Conservation (phyloP, 2,888 invertebrate species). For the Cryptocephalus primarius region DNA sequence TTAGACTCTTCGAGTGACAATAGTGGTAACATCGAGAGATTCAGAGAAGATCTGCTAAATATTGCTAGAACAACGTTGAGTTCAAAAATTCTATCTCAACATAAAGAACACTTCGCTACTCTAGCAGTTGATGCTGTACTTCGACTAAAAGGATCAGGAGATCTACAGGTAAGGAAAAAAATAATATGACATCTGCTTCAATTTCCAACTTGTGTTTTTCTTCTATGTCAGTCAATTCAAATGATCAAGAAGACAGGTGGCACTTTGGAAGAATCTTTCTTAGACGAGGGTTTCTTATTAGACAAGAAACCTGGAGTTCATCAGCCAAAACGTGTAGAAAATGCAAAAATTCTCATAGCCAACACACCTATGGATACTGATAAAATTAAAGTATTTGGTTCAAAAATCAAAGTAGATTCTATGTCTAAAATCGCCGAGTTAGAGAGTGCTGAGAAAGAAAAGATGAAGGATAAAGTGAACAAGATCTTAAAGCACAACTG, state of each 20-base stretch:
- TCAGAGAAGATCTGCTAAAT: slow-evolving; percentile 84
- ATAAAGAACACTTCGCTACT: slow-evolving; percentile 93
- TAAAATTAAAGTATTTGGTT: slow-evolving; percentile 98
- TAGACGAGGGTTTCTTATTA: slow-evolving; percentile 89
- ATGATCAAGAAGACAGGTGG: slow-evolving; percentile 90
- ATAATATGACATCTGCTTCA: neutral
- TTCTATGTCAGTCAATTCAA: slow-evolving; percentile 8
- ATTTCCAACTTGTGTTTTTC: too few species aligned
- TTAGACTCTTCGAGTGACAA: slow-evolving; percentile 71
- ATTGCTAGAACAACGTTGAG: slow-evolving; percentile 96
- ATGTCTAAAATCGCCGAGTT: slow-evolving; percentile 94
- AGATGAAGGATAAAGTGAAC: slow-evolving; percentile 99
- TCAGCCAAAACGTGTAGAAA: slow-evolving; percentile 91
- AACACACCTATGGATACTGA: slow-evolving; percentile 99
- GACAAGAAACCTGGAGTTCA: slow-evolving; percentile 97
- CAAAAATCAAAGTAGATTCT: slow-evolving; percentile 84
- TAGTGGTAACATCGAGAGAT: slow-evolving; percentile 62
- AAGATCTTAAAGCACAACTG: slow-evolving; percentile 90
- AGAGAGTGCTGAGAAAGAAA: slow-evolving; percentile 96
- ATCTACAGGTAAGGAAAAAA: slow-evolving; percentile 41
- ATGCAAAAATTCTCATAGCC: slow-evolving; percentile 93
- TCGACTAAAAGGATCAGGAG: slow-evolving; percentile 89
- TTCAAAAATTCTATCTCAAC: slow-evolving; percentile 94
- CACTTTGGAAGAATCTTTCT: slow-evolving; percentile 85
- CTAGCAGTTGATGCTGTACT: slow-evolving; percentile 93